Base-by-base conservation (phyloP, 1,140 invertebrate genomes). In the Drosophila pseudoananassae region DNA sequence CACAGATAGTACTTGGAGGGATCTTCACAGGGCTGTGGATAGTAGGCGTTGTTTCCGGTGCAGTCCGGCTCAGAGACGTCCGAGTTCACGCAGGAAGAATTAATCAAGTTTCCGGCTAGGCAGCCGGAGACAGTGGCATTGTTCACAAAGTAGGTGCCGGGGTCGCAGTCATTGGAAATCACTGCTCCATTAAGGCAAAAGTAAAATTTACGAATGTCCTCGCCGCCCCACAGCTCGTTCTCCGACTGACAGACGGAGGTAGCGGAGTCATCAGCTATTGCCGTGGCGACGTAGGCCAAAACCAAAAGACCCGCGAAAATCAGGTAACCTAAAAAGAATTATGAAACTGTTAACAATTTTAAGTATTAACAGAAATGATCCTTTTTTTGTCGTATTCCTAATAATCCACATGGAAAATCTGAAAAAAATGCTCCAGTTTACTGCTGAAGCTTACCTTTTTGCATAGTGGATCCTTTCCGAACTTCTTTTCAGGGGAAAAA, bases 1-100 rank as follows among this genome's bases (percentile, higher is more conserved):
- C 90, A 91, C 0, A 91, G 10, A 25, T 76, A 91, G 77, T 77
- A 91, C n/a, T 76, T 59, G 51, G 54, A 71, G 14, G 73, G 54
- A 15, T 45, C 29, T 6, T 43, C 5, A 40, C 47, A 29, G 17
- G 23, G 1, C 58, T 91, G 90, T 0, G 81, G 85, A 50, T 90
- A 36, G n/a, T 36, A 36, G 3, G 33, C 33, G 81, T 38, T 31
- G 14, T n/a, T 78, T 20, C 71, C 82, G 8, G 64, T 38, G 66
- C 84, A 89, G 10, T 20, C 15, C 0, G 58, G 60, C 6, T 47
- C 50, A 10, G 1, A 14, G 14, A 46, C 4, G 6, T 58, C 51
- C n/a, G 45, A 15, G 45, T 87, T 81, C 5, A 88, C 55, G 52
- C 90, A 91, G 15, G 58, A 49, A 1, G 83, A 52, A 31, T 74